Evolutionary conservation across 2,888 invertebrate species (phyloP).

Genomic region (Cantharis lateralis): DNA sequence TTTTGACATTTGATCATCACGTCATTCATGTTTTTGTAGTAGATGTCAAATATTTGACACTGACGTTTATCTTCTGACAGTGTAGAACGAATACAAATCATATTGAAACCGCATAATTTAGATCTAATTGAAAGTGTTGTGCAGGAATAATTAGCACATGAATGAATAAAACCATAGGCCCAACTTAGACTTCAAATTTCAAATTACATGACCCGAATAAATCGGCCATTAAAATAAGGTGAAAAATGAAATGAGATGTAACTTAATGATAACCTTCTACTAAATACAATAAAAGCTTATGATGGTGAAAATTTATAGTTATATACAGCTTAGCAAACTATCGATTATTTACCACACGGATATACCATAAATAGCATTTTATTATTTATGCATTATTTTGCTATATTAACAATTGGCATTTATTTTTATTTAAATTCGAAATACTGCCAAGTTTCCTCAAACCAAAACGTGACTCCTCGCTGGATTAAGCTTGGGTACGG

Average conservation of each 20-base stretch:
- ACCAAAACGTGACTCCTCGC: not conserved
- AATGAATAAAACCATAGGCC: not conserved
- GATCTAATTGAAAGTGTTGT: not conserved
- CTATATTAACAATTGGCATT: not conserved
- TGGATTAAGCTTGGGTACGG: not conserved
- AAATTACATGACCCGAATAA: not conserved
- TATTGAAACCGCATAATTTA: not conserved
- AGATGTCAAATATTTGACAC: not conserved
- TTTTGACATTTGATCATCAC: not conserved
- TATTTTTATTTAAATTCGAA: not conserved
- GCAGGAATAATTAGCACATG: not conserved
- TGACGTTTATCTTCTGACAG: not conserved
- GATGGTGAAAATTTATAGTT: constrained; percentile 2
- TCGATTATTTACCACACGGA: constrained; percentile 4
- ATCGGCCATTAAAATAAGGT: not conserved
- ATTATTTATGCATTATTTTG: constrained; percentile 1
- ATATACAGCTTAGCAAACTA: constrained; percentile 1
- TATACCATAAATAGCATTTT: constrained; percentile 2
- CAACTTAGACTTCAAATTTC: not conserved
- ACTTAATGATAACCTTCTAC: not conserved
- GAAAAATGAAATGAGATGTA: not conserved
- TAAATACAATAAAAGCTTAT: constrained; percentile 2
- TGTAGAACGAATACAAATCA: not conserved
- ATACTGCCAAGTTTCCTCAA: not conserved
- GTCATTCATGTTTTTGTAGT: not conserved